Base-by-base conservation (phyloP, 2,113 vertebrate genomes). In the Lamprotornis superbus region DNA sequence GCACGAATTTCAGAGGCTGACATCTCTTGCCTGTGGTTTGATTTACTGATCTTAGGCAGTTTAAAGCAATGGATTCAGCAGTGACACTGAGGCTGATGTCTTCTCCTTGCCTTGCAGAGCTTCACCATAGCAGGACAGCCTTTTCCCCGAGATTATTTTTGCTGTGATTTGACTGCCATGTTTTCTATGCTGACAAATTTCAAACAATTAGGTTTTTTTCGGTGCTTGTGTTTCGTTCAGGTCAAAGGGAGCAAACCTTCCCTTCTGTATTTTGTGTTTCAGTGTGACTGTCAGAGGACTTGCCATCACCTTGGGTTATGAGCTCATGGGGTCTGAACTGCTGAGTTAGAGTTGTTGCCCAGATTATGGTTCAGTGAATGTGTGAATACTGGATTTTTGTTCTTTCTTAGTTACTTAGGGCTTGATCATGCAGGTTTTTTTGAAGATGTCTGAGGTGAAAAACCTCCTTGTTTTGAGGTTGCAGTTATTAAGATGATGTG, bases 41-140 rank as follows among this genome's bases (percentile, higher is more conserved):
- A 89, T 23, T 91, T 76, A 37, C 74, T 50, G 46, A 16, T 78
- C 23, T 20, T 27, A 7, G 6, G 18, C n/a, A 7, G 7, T 0
- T 28, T n/a, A 37, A 83, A 70, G 33, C 11, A 50, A 20, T 33
- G 55, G 22, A 31, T 71, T 71, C n/a, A 73, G 65, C 28, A 44
- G 23, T 42, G 75, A 8, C 24, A 7, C 35, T 5, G 63, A 7
- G 56, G 44, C 60, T 85, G 71, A 6, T 4, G 2, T 44, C 40
- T 71, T 56, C 39, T 67, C 25, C 4, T 27, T 69, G 31, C 37
- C 55, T 73, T n/a, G 52, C 33, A 53, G 49, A 57, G 64, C 22
- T 74, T 63, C 64, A 9, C 46, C 2, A 0, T 2, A 28, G 64
- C 55, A 65, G 31, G 4, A 9, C 1, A 7, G 49, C 50, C 59